These are phyloP conservation scores for Diceros bicornis DNA, from an alignment of 2,797 vertebrate species.

Conservation along the genomic window DNA sequence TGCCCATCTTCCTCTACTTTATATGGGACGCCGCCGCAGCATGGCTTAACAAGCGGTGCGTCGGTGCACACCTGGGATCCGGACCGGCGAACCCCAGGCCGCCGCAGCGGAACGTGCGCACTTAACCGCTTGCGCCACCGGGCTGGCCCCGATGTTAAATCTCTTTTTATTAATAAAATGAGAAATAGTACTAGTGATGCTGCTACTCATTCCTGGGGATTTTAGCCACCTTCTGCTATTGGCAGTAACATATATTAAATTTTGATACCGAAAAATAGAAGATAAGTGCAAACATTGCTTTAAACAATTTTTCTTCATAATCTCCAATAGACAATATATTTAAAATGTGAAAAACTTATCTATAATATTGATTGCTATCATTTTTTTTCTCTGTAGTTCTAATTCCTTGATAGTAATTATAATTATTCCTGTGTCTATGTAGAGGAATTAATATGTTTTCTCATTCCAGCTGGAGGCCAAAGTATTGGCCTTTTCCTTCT, in stretches of 20 bases:
- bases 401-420: not conserved
- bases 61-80: too few relatives aligned
- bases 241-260: not conserved
- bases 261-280: not conserved
- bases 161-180: not conserved
- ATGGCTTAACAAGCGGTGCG: too few relatives aligned
- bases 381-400: not conserved
- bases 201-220: not conserved
- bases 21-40: too few relatives aligned
- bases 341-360: not conserved
- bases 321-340: not conserved
- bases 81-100: too few relatives aligned
- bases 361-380: not conserved
- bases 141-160: too few relatives aligned
- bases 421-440: not conserved
- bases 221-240: not conserved
- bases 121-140: too few relatives aligned
- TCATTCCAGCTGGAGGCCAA: not conserved
- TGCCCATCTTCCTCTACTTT: too few relatives aligned
- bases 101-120: too few relatives aligned
- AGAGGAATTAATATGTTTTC: not conserved
- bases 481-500: not conserved
- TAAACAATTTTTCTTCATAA: not conserved
- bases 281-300: not conserved
- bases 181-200: not conserved